Conservation (phyloP, 1,140 invertebrate genomes). For the Drosophila nebulosa region DNA sequence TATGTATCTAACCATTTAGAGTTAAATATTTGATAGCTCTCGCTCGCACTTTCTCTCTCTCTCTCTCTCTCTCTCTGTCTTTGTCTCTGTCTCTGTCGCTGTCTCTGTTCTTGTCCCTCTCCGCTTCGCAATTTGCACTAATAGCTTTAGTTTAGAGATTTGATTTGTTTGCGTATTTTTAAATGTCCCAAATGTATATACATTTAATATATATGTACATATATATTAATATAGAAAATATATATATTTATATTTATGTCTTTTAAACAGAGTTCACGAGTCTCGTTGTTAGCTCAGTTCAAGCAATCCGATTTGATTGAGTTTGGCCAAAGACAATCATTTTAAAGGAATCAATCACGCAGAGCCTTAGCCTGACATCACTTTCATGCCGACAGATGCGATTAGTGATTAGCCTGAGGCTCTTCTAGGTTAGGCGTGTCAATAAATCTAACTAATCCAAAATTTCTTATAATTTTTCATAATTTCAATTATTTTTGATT, state of each 20-base stretch:
- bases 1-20: constrained; percentile 22
- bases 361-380: too few relatives aligned
- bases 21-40: constrained; percentile 36
- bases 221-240: background rate
- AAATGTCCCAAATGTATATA: constrained; percentile 22
- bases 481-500: too few relatives aligned
- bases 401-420: too few relatives aligned
- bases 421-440: too few relatives aligned
- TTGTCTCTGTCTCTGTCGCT: background rate
- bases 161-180: constrained; percentile 17
- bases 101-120: background rate
- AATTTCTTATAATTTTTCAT: too few relatives aligned
- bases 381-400: too few relatives aligned
- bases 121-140: background rate
- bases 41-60: background rate
- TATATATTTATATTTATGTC: background rate
- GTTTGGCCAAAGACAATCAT: constrained; percentile 15
- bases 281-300: background rate
- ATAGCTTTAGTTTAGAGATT: constrained; percentile 3
- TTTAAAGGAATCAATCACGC: too few relatives aligned
- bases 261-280: constrained; percentile 5
- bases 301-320: constrained; percentile 38
- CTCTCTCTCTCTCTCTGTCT: too few relatives aligned
- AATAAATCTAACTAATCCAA: too few relatives aligned
- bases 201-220: background rate